These are phyloP conservation scores for Dicyrtoma fusca DNA, from an alignment of 2,888 invertebrate genomes.

Conservation along the genomic window DNA sequence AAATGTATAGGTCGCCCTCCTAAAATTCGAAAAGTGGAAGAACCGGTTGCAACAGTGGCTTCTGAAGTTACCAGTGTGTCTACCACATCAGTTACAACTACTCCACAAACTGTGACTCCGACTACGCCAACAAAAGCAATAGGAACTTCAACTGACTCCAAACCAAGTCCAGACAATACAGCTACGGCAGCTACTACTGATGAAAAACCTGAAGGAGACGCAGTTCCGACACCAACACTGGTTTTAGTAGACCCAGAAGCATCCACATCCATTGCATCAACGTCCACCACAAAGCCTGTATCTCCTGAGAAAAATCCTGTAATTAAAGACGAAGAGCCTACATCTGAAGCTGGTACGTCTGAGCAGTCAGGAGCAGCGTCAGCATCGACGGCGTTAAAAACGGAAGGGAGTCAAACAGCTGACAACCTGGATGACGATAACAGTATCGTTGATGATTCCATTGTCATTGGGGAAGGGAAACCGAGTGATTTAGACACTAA, in stretches of 20 bases:
- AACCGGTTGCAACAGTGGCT: background rate
- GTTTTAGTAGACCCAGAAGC: background rate
- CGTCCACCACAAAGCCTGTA: background rate
- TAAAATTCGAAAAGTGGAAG: conserved; percentile 1
- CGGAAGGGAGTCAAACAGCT: background rate
- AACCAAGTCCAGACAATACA: too few species aligned
- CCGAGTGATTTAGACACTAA: conserved; percentile 69
- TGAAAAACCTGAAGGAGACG: too few species aligned
- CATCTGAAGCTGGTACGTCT: background rate
- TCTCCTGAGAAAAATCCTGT: background rate
- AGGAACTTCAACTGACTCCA: too few species aligned
- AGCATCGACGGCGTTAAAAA: background rate
- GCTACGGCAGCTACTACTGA: too few species aligned
- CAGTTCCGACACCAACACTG: too few species aligned
- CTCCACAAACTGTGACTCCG: background rate
- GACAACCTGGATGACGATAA: conserved; percentile 9
- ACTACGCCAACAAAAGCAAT: too few species aligned
- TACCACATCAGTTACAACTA: background rate
- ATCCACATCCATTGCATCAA: background rate
- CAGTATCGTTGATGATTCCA: too few species aligned
- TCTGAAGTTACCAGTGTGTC: background rate
- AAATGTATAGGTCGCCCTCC: conserved; percentile 31
- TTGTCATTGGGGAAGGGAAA: conserved; percentile 63
- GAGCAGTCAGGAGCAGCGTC: background rate
- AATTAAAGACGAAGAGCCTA: background rate